Evolutionary conservation across 2,888 invertebrate genomes (phyloP).

Genomic region (Coleophora deauratella): DNA sequence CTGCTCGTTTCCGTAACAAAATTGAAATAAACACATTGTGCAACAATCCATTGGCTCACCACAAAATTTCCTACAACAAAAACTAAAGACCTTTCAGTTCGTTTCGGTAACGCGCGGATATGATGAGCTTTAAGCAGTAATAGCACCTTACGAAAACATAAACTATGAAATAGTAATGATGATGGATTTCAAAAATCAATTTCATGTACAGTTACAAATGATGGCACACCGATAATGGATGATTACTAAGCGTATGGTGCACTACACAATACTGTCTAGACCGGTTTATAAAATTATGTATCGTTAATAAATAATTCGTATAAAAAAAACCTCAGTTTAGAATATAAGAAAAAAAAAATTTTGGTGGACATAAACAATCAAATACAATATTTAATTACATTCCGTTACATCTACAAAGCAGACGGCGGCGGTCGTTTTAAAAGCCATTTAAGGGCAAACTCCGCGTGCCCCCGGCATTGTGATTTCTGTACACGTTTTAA

Average conservation of each 20-base stretch:
- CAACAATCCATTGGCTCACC: constrained; percentile 42
- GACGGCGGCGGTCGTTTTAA: constrained; percentile 33
- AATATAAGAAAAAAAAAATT: too few species aligned
- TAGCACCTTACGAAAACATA: constrained; percentile 48
- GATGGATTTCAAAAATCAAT: constrained; percentile 62
- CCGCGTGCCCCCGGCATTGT: constrained; percentile 45
- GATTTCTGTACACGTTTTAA: constrained; percentile 64
- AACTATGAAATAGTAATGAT: constrained; percentile 61
- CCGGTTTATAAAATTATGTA: too few species aligned
- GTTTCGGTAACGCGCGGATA: constrained; percentile 58
- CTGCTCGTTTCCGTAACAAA: constrained; percentile 39
- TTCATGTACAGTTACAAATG: constrained; percentile 52
- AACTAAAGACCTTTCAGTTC: constrained; percentile 41
- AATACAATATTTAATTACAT: too few species aligned
- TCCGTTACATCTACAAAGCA: constrained; percentile 13
- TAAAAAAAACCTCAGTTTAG: too few species aligned
- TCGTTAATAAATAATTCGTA: too few species aligned
- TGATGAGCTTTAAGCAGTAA: constrained; percentile 46
- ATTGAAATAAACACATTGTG: constrained; percentile 37
- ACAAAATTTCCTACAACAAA: constrained; percentile 46
- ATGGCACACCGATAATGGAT: constrained; percentile 6
- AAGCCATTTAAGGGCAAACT: constrained; percentile 43
- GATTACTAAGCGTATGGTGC: not conserved
- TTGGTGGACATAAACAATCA: constrained; percentile 32
- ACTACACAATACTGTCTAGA: too few species aligned